phyloP scores from a whole-genome alignment of 2,888 invertebrate species.

The Tetranychus piercei region DNA sequence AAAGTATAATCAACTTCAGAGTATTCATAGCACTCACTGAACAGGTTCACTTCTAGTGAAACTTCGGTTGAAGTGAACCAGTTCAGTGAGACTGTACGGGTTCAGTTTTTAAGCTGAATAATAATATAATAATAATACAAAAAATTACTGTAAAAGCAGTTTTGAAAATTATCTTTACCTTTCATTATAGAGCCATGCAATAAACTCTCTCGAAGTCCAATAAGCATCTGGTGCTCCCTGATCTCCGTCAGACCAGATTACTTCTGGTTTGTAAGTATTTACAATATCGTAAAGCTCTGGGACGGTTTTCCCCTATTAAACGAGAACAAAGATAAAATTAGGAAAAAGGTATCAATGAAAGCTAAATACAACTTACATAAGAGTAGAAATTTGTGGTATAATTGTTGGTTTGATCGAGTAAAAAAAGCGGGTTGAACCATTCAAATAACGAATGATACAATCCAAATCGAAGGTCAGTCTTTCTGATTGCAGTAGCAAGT shows the following conservation, averaged over 20 bases:
- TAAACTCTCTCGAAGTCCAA: constrained; percentile 63
- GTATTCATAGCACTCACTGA: too few species aligned
- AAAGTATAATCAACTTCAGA: too few species aligned
- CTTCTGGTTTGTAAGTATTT: constrained; percentile 40
- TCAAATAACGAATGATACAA: constrained; percentile 35
- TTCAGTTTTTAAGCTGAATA: too few species aligned
- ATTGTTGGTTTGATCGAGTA: constrained; percentile 40
- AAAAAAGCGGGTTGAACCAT: constrained; percentile 35
- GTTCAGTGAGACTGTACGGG: too few species aligned
- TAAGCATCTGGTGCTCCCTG: constrained; percentile 69
- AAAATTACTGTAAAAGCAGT: too few species aligned
- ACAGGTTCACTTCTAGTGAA: too few species aligned
- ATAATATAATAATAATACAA: too few species aligned
- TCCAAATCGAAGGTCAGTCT: constrained; percentile 30
- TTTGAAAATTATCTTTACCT: constrained; percentile 36
- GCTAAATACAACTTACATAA: constrained; percentile 27
- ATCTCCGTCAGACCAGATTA: constrained; percentile 85
- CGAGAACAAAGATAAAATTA: constrained; percentile 2
- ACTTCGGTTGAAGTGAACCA: too few species aligned
- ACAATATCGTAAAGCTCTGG: constrained; percentile 28
- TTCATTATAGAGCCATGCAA: constrained; percentile 76
- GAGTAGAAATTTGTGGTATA: constrained; percentile 49
- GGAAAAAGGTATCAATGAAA: background rate
- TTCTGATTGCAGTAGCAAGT: constrained; percentile 25
- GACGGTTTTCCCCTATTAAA: constrained; percentile 23